Conservation (phyloP, 2,113 vertebrate species). For the Triplophysa rosa region DNA sequence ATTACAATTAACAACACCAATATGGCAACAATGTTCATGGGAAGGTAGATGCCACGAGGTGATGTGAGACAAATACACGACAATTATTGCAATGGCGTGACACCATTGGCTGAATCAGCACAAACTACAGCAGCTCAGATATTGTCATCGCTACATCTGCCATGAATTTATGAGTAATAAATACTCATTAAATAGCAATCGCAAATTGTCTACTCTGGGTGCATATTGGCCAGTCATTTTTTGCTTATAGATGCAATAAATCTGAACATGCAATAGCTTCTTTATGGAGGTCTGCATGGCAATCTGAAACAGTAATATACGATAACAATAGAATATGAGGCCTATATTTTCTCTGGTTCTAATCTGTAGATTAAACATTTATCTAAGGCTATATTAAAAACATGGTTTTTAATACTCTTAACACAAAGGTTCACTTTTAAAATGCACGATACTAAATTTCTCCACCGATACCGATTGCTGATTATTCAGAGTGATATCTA, state of each 20-base stretch:
- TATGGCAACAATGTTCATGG: slow-evolving; percentile 54
- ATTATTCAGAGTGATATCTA: too few relatives aligned
- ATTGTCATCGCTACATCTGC: neutral
- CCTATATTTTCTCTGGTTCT: too few relatives aligned
- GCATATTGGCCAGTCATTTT: slow-evolving; percentile 54
- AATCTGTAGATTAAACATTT: too few relatives aligned
- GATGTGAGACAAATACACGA: slow-evolving; percentile 48
- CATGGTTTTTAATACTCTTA: too few relatives aligned
- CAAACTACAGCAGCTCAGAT: slow-evolving; percentile 44
- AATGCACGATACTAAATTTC: too few relatives aligned
- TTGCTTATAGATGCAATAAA: slow-evolving; percentile 42
- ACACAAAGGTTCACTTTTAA: too few relatives aligned
- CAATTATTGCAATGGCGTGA: slow-evolving; percentile 49
- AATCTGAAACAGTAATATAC: neutral
- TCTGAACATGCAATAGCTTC: slow-evolving; percentile 56
- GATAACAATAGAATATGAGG: too few relatives aligned
- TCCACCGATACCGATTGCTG: too few relatives aligned
- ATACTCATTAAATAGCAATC: slow-evolving; percentile 60
- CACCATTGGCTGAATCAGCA: slow-evolving; percentile 29
- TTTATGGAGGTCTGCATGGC: slow-evolving; percentile 44
- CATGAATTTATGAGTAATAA: slow-evolving; percentile 46
- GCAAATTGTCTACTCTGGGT: slow-evolving; percentile 54
- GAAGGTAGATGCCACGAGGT: slow-evolving; percentile 52
- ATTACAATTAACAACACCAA: slow-evolving; percentile 52
- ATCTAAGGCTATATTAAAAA: too few relatives aligned